A percentile compares a stretch with the other conserved stretches of the same genome.
These are phyloP conservation scores for Atlantisia rogersi DNA, from an alignment of 2,113 vertebrate genomes.

Conservation along the genomic window DNA sequence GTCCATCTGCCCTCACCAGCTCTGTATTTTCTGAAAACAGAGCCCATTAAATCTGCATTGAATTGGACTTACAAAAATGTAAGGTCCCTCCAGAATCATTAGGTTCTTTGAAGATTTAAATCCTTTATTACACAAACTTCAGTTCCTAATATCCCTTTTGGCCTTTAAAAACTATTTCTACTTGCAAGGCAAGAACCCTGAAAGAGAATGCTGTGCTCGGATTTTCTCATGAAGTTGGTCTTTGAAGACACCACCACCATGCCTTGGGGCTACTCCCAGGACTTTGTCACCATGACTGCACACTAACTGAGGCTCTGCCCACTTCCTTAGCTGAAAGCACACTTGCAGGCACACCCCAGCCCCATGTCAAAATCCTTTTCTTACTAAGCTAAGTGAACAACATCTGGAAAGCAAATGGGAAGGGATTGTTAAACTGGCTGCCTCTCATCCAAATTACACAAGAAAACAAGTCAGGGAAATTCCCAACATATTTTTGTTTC, in stretches of 20 bases:
- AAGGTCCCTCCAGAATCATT: not conserved
- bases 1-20: not conserved
- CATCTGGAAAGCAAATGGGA: slow-evolving; percentile 68
- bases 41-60: not conserved
- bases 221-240: not conserved
- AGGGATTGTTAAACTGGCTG: not conserved
- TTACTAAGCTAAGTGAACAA: slow-evolving; percentile 6
- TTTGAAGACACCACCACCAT: not conserved
- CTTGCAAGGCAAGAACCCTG: not conserved
- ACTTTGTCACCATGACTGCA: not conserved
- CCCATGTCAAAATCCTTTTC: not conserved
- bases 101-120: not conserved
- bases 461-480: slow-evolving; percentile 39
- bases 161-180: not conserved
- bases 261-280: not conserved
- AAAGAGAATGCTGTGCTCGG: not conserved
- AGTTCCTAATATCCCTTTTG: not conserved
- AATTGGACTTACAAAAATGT: not conserved
- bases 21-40: not conserved
- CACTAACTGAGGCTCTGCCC: not conserved
- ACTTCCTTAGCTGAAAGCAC: not conserved
- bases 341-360: not conserved
- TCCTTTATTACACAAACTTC: not conserved
- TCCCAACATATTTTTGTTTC: slow-evolving; percentile 33
- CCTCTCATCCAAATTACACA: slow-evolving; percentile 6